These are phyloP conservation scores for Hymenopus coronatus DNA, from an alignment of 2,888 invertebrate genomes.

Conservation along the genomic window DNA sequence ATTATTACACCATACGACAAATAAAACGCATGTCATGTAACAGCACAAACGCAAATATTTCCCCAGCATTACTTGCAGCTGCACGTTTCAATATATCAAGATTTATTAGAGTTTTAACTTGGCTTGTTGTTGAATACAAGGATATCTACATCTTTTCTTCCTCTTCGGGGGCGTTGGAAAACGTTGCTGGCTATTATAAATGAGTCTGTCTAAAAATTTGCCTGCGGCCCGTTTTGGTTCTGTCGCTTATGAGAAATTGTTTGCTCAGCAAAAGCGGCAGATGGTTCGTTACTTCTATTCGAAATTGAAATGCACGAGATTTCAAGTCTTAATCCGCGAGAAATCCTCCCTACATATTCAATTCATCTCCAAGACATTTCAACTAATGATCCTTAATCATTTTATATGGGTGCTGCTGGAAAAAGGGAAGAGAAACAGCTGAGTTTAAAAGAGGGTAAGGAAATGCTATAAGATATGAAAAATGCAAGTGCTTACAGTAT, in stretches of 20 bases:
- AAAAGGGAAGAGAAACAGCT: background rate
- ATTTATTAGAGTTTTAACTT: background rate
- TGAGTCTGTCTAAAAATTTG: constrained; percentile 29
- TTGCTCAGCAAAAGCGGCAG: constrained; percentile 21
- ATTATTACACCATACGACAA: background rate
- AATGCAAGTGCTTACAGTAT: constrained; percentile 16
- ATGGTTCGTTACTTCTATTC: constrained; percentile 27
- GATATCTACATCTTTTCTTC: background rate
- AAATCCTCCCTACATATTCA: constrained; percentile 22
- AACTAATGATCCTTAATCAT: constrained; percentile 32
- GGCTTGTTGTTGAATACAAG: background rate
- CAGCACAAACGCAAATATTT: background rate
- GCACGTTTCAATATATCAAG: background rate
- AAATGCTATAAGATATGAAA: constrained; percentile 24
- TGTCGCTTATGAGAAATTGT: constrained; percentile 27
- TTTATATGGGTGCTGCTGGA: background rate
- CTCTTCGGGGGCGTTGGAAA: too few relatives aligned
- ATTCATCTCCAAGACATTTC: constrained; percentile 31
- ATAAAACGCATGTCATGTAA: background rate
- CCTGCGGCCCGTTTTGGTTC: constrained; percentile 18
- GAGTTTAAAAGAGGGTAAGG: background rate
- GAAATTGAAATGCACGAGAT: constrained; percentile 23
- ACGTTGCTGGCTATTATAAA: constrained; percentile 22
- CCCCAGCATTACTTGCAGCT: background rate
- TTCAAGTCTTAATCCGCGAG: constrained; percentile 2